phyloP scores from a whole-genome alignment of 2,888 invertebrate genomes.

The Phasia obesa region DNA sequence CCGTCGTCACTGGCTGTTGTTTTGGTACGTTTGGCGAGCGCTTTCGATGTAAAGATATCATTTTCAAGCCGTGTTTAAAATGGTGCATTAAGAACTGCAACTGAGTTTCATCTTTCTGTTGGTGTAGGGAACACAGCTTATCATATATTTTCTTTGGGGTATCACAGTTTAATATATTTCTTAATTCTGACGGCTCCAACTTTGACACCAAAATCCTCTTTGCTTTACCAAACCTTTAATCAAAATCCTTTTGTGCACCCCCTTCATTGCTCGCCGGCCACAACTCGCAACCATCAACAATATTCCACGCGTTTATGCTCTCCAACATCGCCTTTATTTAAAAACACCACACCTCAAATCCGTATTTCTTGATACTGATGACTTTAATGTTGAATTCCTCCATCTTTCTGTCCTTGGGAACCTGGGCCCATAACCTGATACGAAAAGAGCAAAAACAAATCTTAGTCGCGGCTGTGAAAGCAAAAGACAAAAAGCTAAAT shows the following conservation, averaged over 20 bases:
- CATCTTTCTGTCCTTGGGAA: slow-evolving; percentile 17
- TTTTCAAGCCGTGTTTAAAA: too few relatives aligned
- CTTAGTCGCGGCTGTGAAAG: too few relatives aligned
- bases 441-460: too few relatives aligned
- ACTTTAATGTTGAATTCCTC: slow-evolving; percentile 30
- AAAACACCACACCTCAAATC: slow-evolving; percentile 43
- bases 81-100: too few relatives aligned
- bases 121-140: background rate
- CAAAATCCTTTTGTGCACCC: slow-evolving; percentile 15
- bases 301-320: slow-evolving; percentile 35
- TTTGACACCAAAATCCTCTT: slow-evolving; percentile 22
- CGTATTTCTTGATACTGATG: slow-evolving; percentile 29
- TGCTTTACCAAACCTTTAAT: slow-evolving; percentile 14
- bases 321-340: slow-evolving; percentile 41
- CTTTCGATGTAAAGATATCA: too few relatives aligned
- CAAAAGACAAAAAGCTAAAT: too few relatives aligned
- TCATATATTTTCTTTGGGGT: background rate
- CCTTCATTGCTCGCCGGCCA: background rate
- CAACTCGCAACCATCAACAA: slow-evolving; percentile 23
- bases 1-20: too few relatives aligned
- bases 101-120: background rate
- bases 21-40: too few relatives aligned
- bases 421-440: slow-evolving; percentile 29
- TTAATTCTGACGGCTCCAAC: background rate
- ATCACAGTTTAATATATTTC: background rate